Evolutionary conservation across 2,797 vertebrate species (phyloP).

Genomic region (Clarias fuscus): DNA sequence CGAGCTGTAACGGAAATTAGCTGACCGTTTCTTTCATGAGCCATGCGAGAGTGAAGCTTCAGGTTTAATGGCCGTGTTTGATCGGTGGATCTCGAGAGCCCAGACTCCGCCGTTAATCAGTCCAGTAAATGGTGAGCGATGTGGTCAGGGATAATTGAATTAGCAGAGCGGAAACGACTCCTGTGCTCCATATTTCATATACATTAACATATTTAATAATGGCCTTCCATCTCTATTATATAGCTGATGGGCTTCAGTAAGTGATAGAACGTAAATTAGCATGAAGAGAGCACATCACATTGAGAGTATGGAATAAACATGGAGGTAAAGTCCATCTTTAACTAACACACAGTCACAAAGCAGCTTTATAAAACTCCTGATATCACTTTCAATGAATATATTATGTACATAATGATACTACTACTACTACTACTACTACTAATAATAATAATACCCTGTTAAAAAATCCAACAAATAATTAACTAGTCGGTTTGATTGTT

Average conservation of each 20-base stretch:
- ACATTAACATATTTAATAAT: constrained; percentile 33
- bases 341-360: background rate
- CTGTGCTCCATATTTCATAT: constrained; percentile 41
- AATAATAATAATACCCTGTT: background rate
- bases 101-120: constrained; percentile 70
- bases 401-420: background rate
- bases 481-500: background rate
- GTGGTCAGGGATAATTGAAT: constrained; percentile 71
- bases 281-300: background rate
- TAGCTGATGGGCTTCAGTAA: background rate
- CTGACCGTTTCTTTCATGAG: background rate
- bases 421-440: background rate
- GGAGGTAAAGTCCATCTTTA: background rate
- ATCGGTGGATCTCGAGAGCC: constrained; percentile 66
- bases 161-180: constrained; percentile 50
- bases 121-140: constrained; percentile 73
- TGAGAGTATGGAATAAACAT: background rate
- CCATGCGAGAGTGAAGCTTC: background rate
- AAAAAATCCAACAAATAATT: background rate
- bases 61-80: constrained; percentile 65
- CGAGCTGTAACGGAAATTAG: background rate
- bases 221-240: constrained; percentile 27
- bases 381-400: background rate
- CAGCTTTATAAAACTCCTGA: background rate
- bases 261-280: background rate